Percentiles rank a stretch among this genome's conserved stretches.
phyloP scores from a whole-genome alignment of 2,888 invertebrate species.

The Pimpla rufipes region DNA sequence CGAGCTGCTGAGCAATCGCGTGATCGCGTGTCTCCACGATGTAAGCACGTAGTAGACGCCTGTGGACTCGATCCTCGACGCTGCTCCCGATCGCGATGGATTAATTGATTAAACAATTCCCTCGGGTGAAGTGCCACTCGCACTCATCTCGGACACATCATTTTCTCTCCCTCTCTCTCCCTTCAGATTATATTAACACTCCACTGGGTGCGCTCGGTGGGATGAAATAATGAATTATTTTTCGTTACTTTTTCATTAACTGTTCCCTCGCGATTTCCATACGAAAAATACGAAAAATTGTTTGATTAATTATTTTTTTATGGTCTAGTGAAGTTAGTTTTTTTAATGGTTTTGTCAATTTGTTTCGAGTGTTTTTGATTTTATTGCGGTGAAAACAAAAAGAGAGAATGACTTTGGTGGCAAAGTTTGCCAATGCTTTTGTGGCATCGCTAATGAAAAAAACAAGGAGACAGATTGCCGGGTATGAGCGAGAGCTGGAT shows the following conservation, averaged over 20 bases:
- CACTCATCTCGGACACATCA: conserved; percentile 10
- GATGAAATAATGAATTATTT: neutral
- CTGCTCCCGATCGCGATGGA: conserved; percentile 37
- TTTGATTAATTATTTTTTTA: no score
- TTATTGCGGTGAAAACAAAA: no score
- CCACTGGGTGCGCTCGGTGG: neutral
- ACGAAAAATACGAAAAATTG: no score
- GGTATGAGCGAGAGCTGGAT: no score
- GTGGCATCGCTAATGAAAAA: neutral
- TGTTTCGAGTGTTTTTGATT: no score
- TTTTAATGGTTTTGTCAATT: no score
- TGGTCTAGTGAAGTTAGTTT: no score
- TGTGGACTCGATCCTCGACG: conserved; percentile 4
- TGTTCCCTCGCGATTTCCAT: no score
- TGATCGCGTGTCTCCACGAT: conserved; percentile 72
- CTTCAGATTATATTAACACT: neutral
- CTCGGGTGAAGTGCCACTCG: conserved; percentile 46
- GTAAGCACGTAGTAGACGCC: conserved; percentile 49
- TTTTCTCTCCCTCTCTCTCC: neutral
- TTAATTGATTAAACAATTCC: conserved; percentile 61
- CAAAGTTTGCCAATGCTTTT: no score
- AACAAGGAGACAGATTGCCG: neutral
- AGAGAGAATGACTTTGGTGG: no score
- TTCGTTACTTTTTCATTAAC: neutral
- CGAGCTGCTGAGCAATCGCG: conserved; percentile 58